Base-by-base conservation (phyloP, 2,888 invertebrate genomes). In the Escarpia spicata region DNA sequence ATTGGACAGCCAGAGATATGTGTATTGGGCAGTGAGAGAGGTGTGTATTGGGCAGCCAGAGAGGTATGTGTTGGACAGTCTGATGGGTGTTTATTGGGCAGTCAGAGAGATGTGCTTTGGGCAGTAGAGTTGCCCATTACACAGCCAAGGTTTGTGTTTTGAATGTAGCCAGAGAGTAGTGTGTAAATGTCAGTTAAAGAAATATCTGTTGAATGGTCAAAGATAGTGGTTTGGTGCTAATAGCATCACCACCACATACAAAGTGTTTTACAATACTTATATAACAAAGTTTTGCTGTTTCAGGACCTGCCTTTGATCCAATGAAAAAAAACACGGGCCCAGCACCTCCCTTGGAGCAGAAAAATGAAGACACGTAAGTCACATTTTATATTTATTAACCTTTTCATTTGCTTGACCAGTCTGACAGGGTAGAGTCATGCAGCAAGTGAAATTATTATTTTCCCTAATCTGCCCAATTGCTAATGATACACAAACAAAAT, bases 341-440 rank as follows among this genome's bases (percentile, higher is more conserved):
- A 93, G 96, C 96, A 2, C 97, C 97, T 92, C 97, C 97, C 10
- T 97, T 98, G 92, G 98, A 98, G 95, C 97, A 97, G 92, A 98
- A 97, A 95, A 97, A 97, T 95, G 98, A 98, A 96, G 98, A 98
- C 95, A 98, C 98, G 98, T 98, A 96, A 93, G 94, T 44, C 37
- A 26, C 9, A 31, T 43, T 90, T 43, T 92, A 91, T 92, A 6
- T 45, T 45, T 45, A 91, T 31, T 26, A 43, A 31, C 44, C 15
- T 8, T n/a, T 91, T 91, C 43, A 37, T 91, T 44, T 45, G 52
- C 26, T 91, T 37, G 37, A 15, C 10, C 43, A 15, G 31, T 91
- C n/a, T 52, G 15, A 91, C 12, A 19, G 15, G 19, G 75, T 26
- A 75, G 75, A 75, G 2, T 75, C 75, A 75, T 26, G 26, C 4